These are phyloP conservation scores for Siniperca knerii DNA, from an alignment of 2,113 vertebrate genomes.

Conservation along the genomic window DNA sequence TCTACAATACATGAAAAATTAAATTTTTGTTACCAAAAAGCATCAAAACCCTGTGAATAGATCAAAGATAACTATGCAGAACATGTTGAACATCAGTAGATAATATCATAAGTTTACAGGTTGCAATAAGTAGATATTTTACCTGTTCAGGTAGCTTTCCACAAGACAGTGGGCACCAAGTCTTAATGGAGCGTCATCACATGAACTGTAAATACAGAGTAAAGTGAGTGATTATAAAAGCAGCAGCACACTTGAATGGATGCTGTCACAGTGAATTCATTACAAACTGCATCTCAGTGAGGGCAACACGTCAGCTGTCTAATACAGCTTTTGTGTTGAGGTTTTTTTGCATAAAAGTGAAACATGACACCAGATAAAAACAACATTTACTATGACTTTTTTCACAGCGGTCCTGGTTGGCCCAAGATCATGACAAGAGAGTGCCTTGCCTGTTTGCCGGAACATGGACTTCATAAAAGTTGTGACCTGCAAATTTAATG, in stretches of 20 bases:
- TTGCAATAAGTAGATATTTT: neutral
- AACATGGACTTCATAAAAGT: neutral
- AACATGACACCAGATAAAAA: constrained; percentile 13
- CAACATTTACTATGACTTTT: neutral
- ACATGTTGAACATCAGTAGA: neutral
- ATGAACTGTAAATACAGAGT: neutral
- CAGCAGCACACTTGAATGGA: neutral
- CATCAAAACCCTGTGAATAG: neutral
- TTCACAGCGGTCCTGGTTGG: neutral
- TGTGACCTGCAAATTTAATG: constrained; percentile 19
- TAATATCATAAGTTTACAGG: neutral
- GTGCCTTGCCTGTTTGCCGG: neutral
- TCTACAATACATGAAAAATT: constrained; percentile 19
- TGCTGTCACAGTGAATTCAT: neutral
- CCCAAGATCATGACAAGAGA: neutral
- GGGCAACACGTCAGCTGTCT: neutral
- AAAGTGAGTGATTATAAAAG: neutral
- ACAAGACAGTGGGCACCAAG: neutral
- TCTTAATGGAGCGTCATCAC: neutral
- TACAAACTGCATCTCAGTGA: neutral
- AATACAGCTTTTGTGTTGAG: neutral
- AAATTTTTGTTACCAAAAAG: neutral
- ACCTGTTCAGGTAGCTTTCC: neutral
- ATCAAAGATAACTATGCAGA: neutral
- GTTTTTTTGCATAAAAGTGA: neutral